Evolutionary conservation across 2,113 vertebrate genomes (phyloP).

Genomic region (Sceloporus undulatus): DNA sequence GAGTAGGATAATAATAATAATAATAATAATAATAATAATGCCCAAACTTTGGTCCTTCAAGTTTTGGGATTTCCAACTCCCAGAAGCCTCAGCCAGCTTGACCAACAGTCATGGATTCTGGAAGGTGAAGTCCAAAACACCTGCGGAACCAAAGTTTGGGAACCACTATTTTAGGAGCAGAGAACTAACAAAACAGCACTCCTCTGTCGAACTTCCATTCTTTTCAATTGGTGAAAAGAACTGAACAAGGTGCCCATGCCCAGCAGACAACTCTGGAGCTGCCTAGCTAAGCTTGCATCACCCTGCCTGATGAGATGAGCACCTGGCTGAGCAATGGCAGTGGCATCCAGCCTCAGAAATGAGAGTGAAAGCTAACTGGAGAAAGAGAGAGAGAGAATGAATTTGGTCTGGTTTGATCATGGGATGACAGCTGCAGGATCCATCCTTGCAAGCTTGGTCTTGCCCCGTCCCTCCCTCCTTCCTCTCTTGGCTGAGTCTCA

Average conservation of each 20-base stretch:
- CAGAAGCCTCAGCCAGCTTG: too few species aligned
- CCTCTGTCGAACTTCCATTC: neutral
- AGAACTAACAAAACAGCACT: neutral
- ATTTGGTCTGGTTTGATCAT: neutral
- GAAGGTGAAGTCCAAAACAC: too few species aligned
- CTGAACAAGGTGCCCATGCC: neutral
- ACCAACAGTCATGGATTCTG: too few species aligned
- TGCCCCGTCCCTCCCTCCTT: slow-evolving; percentile 57
- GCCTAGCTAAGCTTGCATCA: neutral
- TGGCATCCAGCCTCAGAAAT: neutral
- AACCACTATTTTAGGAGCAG: neutral
- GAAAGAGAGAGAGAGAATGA: neutral
- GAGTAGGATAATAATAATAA: too few species aligned
- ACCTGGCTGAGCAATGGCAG: neutral
- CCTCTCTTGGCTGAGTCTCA: slow-evolving; percentile 37
- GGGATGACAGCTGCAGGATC: slow-evolving; percentile 42
- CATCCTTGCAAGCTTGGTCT: slow-evolving; percentile 62
- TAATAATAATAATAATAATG: too few species aligned
- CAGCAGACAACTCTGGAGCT: neutral
- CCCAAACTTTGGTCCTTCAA: too few species aligned
- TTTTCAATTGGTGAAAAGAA: neutral
- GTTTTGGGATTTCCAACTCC: too few species aligned
- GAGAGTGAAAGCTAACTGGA: neutral
- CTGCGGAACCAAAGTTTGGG: neutral
- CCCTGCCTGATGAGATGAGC: slow-evolving; percentile 28